These are phyloP conservation scores for Hoplodrina blanda DNA, from an alignment of 2,888 invertebrate species.

Conservation along the genomic window DNA sequence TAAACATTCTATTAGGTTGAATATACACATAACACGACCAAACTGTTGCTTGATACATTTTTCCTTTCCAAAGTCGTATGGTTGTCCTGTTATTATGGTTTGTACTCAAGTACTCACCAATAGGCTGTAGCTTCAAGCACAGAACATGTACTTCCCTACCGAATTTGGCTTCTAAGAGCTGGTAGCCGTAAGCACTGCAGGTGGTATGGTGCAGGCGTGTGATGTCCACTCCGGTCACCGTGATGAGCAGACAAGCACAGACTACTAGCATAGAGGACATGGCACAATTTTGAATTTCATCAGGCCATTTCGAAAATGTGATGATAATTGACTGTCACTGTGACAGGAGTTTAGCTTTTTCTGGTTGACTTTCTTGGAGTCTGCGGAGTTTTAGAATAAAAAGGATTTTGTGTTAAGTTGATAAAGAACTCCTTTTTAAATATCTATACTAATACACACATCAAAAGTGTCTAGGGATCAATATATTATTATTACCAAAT, in stretches of 20 bases:
- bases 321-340: constrained; percentile 20
- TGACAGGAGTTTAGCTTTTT: constrained; percentile 33
- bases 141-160: constrained; percentile 77
- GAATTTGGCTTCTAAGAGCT: constrained; percentile 77
- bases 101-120: constrained; percentile 67
- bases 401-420: not conserved
- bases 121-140: constrained; percentile 75
- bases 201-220: constrained; percentile 26
- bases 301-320: constrained; percentile 35
- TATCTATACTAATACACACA: no score
- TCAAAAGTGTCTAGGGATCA: no score
- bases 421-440: not conserved
- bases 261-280: constrained; percentile 49
- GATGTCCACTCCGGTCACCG: constrained; percentile 23
- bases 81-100: no score
- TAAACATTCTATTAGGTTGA: no score
- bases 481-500: no score
- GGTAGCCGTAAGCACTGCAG: constrained; percentile 73
- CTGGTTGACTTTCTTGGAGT: constrained; percentile 4
- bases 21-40: no score
- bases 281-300: constrained; percentile 58
- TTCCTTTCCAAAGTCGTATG: no score
- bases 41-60: no score
- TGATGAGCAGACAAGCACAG: constrained; percentile 37
- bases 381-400: not conserved